Evolutionary conservation across 1,140 invertebrate genomes (phyloP).

Genomic region (Idris sp.): DNA sequence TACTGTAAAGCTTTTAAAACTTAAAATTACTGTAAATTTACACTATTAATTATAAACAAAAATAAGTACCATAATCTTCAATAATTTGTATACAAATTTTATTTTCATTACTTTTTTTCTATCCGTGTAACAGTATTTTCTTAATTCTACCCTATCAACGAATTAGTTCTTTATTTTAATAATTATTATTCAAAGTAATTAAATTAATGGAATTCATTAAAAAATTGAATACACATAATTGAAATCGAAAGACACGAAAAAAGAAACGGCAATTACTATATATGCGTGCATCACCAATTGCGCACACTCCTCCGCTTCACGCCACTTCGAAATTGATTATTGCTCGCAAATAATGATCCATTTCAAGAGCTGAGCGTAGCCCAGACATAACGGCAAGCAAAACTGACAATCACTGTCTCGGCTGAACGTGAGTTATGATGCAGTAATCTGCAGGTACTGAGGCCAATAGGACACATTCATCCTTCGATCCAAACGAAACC

Average conservation of each 20-base stretch:
- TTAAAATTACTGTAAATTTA: no score
- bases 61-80: no score
- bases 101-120: no score
- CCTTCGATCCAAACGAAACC: conserved; percentile 39
- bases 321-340: conserved; percentile 74
- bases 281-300: conserved; percentile 49
- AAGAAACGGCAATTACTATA: conserved; percentile 51
- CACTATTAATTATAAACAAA: no score
- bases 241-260: conserved; percentile 59
- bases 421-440: conserved; percentile 71
- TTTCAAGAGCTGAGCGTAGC: conserved; percentile 67
- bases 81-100: no score
- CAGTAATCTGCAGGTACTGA: conserved; percentile 73
- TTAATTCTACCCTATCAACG: no score
- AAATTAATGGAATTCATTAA: no score
- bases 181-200: conserved; percentile 12
- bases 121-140: no score
- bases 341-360: conserved; percentile 71
- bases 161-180: no score
- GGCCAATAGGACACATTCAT: conserved; percentile 66
- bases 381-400: conserved; percentile 70
- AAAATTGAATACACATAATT: no score
- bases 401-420: conserved; percentile 76
- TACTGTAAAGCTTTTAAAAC: no score
- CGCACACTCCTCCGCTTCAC: conserved; percentile 61